Percentiles rank a stretch among this genome's conserved stretches.
Conservation (phyloP, 2,113 vertebrate genomes). For the Strix aluco region DNA sequence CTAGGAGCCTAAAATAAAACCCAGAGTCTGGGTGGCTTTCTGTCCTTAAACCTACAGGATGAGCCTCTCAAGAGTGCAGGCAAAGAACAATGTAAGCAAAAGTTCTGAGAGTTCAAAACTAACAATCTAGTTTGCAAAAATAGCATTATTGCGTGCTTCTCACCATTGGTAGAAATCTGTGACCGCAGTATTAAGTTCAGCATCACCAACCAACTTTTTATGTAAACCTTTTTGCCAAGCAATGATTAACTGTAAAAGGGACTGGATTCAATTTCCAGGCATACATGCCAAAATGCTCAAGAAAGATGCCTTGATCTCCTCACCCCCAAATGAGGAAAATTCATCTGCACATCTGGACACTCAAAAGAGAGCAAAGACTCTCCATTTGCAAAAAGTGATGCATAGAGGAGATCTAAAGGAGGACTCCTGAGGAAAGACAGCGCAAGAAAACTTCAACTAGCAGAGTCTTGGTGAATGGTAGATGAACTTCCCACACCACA, state of each 20-base stretch:
- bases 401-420: neutral
- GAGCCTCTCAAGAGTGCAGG: neutral
- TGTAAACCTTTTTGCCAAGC: neutral
- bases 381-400: neutral
- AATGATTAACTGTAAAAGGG: neutral
- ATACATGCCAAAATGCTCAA: neutral
- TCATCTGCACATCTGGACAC: neutral
- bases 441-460: neutral
- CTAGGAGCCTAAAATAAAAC: neutral
- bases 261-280: slow-evolving; percentile 2
- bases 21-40: neutral
- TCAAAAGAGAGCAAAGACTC: neutral
- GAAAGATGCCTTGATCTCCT: neutral
- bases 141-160: neutral
- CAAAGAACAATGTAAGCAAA: neutral
- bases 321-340: neutral
- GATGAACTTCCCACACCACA: neutral
- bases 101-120: neutral
- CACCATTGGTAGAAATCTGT: neutral
- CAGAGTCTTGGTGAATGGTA: neutral
- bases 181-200: neutral
- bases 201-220: neutral
- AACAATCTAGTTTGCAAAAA: neutral
- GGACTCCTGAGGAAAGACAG: neutral
- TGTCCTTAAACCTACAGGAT: neutral